Conservation (phyloP, 2,797 vertebrate genomes). For the Cyclura pinguis region DNA sequence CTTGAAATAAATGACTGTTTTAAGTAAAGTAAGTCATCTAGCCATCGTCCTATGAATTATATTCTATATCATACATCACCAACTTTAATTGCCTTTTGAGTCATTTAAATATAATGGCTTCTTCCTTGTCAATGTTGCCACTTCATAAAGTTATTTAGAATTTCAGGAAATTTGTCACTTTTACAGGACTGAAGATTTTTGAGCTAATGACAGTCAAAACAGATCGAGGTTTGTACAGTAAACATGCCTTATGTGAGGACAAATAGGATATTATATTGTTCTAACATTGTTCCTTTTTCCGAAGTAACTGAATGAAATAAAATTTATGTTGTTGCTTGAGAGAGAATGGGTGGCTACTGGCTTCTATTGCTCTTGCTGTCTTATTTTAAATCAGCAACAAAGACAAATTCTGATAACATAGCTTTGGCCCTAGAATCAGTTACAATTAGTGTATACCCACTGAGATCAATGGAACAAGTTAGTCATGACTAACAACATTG, state of each 20-base stretch:
- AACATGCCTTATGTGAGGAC: neutral
- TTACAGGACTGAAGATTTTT: neutral
- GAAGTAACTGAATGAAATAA: neutral
- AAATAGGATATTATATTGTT: neutral
- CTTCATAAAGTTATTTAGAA: neutral
- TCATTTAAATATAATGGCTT: neutral
- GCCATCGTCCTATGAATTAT: neutral
- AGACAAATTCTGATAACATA: neutral
- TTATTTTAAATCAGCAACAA: neutral
- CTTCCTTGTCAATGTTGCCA: neutral
- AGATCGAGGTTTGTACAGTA: neutral
- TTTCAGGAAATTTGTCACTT: neutral
- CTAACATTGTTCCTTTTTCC: neutral
- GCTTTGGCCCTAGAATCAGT: neutral
- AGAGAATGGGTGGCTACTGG: neutral
- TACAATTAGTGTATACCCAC: neutral
- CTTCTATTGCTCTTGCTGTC: neutral
- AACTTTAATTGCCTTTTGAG: neutral
- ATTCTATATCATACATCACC: neutral
- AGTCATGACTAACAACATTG: neutral
- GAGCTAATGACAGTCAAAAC: neutral
- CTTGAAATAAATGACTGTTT: neutral
- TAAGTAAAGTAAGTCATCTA: neutral
- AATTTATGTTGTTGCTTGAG: neutral
- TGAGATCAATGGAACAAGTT: neutral